These are phyloP conservation scores for Myrmophylax atrothorax DNA, from an alignment of 2,113 vertebrate genomes.

Conservation along the genomic window DNA sequence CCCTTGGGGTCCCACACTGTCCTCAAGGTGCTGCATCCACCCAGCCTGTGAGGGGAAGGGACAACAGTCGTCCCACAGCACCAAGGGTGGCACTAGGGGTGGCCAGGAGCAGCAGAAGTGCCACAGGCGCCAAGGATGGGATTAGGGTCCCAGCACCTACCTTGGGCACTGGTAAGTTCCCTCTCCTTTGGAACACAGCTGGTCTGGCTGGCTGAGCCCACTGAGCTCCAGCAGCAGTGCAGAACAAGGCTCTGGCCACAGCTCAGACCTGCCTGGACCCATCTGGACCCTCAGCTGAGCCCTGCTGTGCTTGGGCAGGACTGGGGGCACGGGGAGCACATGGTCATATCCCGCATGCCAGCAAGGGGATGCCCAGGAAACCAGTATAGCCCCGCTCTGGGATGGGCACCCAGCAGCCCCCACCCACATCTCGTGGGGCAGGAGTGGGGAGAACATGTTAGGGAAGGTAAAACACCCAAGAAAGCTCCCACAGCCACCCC, in stretches of 20 bases:
- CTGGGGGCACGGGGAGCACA: background rate
- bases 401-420: background rate
- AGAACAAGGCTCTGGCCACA: background rate
- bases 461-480: background rate
- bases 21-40: background rate
- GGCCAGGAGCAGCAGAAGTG: background rate
- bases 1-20: background rate
- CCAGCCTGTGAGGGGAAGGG: background rate
- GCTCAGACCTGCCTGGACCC: background rate
- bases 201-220: background rate
- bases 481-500: background rate
- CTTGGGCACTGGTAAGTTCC: accelerated
- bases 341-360: accelerated
- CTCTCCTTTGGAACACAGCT: accelerated
- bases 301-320: background rate
- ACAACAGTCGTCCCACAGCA: accelerated
- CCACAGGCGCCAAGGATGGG: background rate
- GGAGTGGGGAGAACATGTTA: background rate
- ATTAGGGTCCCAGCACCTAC: background rate
- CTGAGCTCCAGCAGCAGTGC: accelerated
- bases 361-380: background rate
- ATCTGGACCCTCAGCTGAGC: accelerated
- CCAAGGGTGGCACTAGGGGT: background rate
- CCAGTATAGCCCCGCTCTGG: accelerated
- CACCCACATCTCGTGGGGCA: accelerated